Evolutionary conservation across 2,113 vertebrate genomes (phyloP).

Genomic region (Macquaria australasica): DNA sequence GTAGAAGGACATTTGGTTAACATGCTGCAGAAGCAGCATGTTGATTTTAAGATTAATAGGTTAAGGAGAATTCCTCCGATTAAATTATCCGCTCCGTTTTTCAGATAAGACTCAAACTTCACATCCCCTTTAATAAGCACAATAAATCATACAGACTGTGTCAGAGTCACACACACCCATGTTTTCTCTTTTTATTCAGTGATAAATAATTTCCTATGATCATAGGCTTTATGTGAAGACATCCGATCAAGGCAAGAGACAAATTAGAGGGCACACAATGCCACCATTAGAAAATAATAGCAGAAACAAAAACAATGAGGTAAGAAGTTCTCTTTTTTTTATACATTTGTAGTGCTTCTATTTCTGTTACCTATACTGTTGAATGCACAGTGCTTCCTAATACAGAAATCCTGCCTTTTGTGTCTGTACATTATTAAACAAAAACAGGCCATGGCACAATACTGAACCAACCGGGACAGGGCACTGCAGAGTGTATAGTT

Average conservation of each 20-base stretch:
- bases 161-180: conserved; percentile 71
- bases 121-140: conserved; percentile 28
- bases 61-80: neutral
- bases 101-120: neutral
- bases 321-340: conserved; percentile 85
- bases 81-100: neutral
- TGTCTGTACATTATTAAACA: conserved; percentile 80
- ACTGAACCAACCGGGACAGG: conserved; percentile 72
- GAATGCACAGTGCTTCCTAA: conserved; percentile 84
- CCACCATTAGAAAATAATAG: conserved; percentile 80
- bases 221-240: conserved; percentile 84
- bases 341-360: conserved; percentile 83
- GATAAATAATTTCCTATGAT: conserved; percentile 86
- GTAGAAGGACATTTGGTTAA: conserved; percentile 6
- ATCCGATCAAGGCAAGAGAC: conserved; percentile 83
- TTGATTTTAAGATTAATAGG: neutral
- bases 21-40: conserved; percentile 13
- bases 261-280: conserved; percentile 82
- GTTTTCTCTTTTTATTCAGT: conserved; percentile 84
- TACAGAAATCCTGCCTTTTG: conserved; percentile 79
- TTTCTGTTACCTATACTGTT: conserved; percentile 82
- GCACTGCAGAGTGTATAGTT: conserved; percentile 58
- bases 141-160: conserved; percentile 50
- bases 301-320: conserved; percentile 84
- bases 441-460: conserved; percentile 81